A percentile compares a stretch with the other conserved stretches of the same genome.
phyloP scores from a whole-genome alignment of 30 jellyfish, hydroid and myxozoan genomes.

The Hydra vulgaris region DNA sequence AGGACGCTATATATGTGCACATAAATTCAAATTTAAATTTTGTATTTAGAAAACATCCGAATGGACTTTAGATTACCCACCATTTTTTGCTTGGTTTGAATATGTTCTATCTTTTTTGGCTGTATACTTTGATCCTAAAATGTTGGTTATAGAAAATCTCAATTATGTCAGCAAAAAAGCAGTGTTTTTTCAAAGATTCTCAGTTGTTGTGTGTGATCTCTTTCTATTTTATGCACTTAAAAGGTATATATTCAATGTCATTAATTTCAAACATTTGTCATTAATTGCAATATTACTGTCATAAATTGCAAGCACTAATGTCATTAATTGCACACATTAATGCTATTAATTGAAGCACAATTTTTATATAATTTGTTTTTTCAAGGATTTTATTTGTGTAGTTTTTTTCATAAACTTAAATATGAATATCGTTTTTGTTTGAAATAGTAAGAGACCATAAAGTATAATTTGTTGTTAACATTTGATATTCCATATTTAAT shows the following conservation, averaged over 20 bases:
- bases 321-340: background rate
- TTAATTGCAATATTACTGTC: background rate
- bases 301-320: background rate
- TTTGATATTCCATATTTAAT: too few species aligned
- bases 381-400: too few species aligned
- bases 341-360: background rate
- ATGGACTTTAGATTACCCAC: slow-evolving; percentile 97
- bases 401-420: too few species aligned
- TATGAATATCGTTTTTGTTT: too few species aligned
- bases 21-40: too few species aligned
- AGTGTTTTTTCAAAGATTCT: slow-evolving; percentile 56
- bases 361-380: background rate
- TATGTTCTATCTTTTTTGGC: slow-evolving; percentile 67
- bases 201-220: slow-evolving; percentile 67
- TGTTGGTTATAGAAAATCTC: slow-evolving; percentile 50
- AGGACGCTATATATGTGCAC: too few species aligned
- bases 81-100: slow-evolving; percentile 97
- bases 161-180: slow-evolving; percentile 62
- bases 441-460: too few species aligned
- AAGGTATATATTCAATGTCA: slow-evolving; percentile 32
- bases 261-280: too few species aligned
- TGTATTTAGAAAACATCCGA: slow-evolving; percentile 63
- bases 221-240: slow-evolving; percentile 50
- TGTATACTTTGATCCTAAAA: slow-evolving; percentile 42
- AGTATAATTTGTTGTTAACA: too few species aligned